Percentiles rank a stretch among this genome's conserved stretches.
phyloP scores from a whole-genome alignment of 2,888 invertebrate species.

The Nymphalis polychloros region DNA sequence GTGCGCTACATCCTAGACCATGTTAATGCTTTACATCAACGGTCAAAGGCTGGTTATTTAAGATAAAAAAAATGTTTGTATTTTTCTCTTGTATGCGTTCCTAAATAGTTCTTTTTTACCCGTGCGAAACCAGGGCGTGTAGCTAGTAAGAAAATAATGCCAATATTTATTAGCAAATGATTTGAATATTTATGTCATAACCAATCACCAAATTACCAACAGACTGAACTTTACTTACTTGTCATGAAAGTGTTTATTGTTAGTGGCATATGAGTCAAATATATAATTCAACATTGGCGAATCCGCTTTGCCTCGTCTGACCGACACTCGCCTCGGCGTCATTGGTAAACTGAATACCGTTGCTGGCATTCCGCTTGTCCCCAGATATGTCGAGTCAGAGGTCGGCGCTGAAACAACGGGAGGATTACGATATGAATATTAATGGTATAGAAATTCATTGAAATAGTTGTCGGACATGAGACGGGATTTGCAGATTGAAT shows the following conservation, averaged over 20 bases:
- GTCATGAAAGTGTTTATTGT: slow-evolving; percentile 87
- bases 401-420: slow-evolving; percentile 40
- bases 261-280: slow-evolving; percentile 86
- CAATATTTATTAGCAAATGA: too few species aligned
- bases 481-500: neutral
- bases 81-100: too few species aligned
- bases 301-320: slow-evolving; percentile 80
- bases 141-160: too few species aligned
- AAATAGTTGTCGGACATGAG: neutral
- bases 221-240: slow-evolving; percentile 64
- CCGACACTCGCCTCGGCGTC: slow-evolving; percentile 57
- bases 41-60: too few species aligned
- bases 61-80: too few species aligned
- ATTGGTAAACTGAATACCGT: slow-evolving; percentile 55
- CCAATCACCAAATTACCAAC: too few species aligned
- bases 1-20: too few species aligned
- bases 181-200: too few species aligned
- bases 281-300: slow-evolving; percentile 88
- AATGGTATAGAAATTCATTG: neutral
- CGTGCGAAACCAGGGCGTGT: too few species aligned
- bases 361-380: slow-evolving; percentile 54
- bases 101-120: too few species aligned
- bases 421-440: slow-evolving; percentile 1
- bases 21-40: too few species aligned
- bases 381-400: slow-evolving; percentile 50